Evolutionary conservation across 2,113 vertebrate genomes (phyloP), one percentile per base, ranked within the genome.

Genomic region (Cranoglanis bouderius): DNA sequence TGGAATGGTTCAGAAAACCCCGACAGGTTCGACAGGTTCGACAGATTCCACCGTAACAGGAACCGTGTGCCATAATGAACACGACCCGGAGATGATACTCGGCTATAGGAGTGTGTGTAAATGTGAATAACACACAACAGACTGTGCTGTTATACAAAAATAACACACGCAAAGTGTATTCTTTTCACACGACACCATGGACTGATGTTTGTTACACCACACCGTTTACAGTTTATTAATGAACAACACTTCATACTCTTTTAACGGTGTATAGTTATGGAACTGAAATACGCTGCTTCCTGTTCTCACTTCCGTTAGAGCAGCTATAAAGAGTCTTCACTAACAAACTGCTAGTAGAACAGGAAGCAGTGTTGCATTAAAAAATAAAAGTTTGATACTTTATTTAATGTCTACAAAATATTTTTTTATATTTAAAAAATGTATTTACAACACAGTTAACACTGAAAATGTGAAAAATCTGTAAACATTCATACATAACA

Each of bases 21-120:
- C 57, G n/a, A 53, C 82, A 51, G 86, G 89, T 90, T 70, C 19
- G 29, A 65, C 89, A 38, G 29, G 89, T 85, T 88, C 75, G 24
- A 80, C 13, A 18, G 57, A 24, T 46, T 43, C n/a, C 38, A 6
- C 40, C 4, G 12, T 12, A 46, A 46, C 74, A 29, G 18, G 5
- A 35, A 32, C 67, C 67, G 5, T 10, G 29, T n/a, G 29, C 13
- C 63, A 6, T 19, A 18, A 72, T 2, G 14, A 32, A 19, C 67
- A 19, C n/a, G 65, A 70, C 70, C 18, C 16, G 35, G 70, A 74
- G 19, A 35, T 18, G 67, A 74, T 18, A 4, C 8, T 10, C 38
- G 3, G 72, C 18, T 75, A 2, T 9, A 24, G 70, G 70, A 40
- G 35, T 2, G 29, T 75, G 38, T 12, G 19, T 43, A 1, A 7